These are phyloP conservation scores for Paracentrotus lividus DNA, from an alignment of 53 echinoderm and acorn worm species.

Conservation along the genomic window DNA sequence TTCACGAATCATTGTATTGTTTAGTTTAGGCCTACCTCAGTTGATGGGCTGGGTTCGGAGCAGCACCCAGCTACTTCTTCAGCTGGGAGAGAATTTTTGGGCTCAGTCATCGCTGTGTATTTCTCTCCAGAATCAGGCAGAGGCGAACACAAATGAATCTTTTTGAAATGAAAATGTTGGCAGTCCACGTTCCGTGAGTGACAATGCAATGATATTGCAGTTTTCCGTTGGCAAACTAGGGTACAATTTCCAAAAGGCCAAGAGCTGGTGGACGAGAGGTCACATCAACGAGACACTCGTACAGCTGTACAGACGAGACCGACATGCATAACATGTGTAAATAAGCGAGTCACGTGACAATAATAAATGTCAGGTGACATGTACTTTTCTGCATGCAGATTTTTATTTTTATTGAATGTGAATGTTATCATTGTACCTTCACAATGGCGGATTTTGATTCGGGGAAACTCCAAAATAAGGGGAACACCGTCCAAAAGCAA, in stretches of 20 bases:
- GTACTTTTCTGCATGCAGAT: background rate
- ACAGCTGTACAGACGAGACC: too few relatives aligned
- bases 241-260: too few relatives aligned
- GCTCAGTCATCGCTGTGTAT: constrained; percentile 1
- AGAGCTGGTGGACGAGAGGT: too few relatives aligned
- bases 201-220: background rate
- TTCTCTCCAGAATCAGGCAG: background rate
- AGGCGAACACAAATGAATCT: background rate
- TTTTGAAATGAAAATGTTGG: background rate
- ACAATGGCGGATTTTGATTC: constrained; percentile 1
- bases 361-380: background rate
- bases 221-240: background rate
- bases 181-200: background rate
- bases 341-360: background rate
- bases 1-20: too few relatives aligned
- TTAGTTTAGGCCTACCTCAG: background rate
- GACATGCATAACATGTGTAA: background rate
- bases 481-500: background rate
- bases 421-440: background rate
- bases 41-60: constrained; percentile 31
- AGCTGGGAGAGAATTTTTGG: constrained; percentile 16
- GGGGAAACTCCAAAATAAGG: background rate
- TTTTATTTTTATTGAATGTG: background rate
- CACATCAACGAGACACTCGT: too few relatives aligned
- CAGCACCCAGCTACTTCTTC: constrained; percentile 51